A percentile compares a stretch with the other conserved stretches of the same genome.
Conservation (phyloP, 2,113 vertebrate species). For the Pterophyllum scalare region DNA sequence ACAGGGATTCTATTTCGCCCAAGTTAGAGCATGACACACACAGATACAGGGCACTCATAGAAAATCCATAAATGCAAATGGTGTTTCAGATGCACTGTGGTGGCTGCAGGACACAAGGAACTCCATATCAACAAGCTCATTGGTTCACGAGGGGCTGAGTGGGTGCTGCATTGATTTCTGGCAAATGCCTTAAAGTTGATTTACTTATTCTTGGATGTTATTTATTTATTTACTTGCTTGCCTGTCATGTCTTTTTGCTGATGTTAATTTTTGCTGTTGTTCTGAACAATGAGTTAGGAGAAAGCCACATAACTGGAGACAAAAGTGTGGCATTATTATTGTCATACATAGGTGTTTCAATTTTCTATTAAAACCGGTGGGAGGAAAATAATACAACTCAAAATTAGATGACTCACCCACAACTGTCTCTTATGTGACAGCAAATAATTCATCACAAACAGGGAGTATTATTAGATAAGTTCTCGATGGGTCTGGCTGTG, state of each 20-base stretch:
- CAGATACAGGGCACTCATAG: constrained; percentile 35
- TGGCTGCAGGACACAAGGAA: constrained; percentile 67
- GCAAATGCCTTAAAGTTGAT: constrained; percentile 52
- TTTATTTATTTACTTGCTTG: not conserved
- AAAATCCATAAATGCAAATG: constrained; percentile 79
- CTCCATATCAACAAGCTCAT: constrained; percentile 58
- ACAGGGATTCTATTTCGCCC: constrained; percentile 61
- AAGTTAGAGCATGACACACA: constrained; percentile 59
- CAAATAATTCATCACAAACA: constrained; percentile 14
- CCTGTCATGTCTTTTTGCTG: constrained; percentile 14
- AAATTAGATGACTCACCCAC: not conserved
- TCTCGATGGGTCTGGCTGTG: not conserved
- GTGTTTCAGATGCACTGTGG: constrained; percentile 41
- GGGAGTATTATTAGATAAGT: not conserved
- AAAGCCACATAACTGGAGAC: not conserved
- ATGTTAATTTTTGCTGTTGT: constrained; percentile 35
- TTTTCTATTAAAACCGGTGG: not conserved
- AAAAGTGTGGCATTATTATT: not conserved
- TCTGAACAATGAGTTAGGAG: not conserved
- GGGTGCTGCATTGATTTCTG: constrained; percentile 66
- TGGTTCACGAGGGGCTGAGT: constrained; percentile 45
- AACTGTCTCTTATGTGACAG: not conserved
- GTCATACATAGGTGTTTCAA: constrained; percentile 1
- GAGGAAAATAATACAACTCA: not conserved
- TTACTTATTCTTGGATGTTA: constrained; percentile 41